Evolutionary conservation across 2,888 invertebrate species (phyloP), one percentile per base, ranked within the genome.

Genomic region (Melipona bicolor): DNA sequence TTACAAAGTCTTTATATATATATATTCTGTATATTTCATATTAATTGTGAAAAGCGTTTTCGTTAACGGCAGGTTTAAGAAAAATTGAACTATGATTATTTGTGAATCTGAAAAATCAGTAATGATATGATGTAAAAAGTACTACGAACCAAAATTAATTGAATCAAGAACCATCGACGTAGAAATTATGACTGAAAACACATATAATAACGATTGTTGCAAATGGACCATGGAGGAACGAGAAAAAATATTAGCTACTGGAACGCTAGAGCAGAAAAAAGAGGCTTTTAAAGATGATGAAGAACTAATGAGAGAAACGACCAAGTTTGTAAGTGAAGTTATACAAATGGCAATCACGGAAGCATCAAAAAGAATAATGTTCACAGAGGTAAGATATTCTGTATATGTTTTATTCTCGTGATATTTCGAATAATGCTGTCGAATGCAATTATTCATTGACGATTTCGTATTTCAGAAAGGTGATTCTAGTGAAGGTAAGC

Each of bases 261-360:
- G 91, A 0, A 92, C 87, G 32, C 85, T 94, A 21, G 94, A 95
- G 77, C 92, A 94, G 78, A 91, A 94, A 62, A 94, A 94, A 83
- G 94, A 93, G 68, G 94, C 93, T 19, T 94, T 95, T 81, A 93
- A 92, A 81, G 92, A 92, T 52, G 95, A 95, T 83, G 95, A 95
- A 49, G 94, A 95, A 81, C 93, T 95, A 15, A 95, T 95, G 93
- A 94, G 93, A 87, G 95, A 95, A 87, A 95, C 95, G 2, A 94
- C 93, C 52, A 94, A 94, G 87, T 95, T 95, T 89, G 95, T 95
- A 5, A 93, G 94, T 82, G 95, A 95, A 79, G 94, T 95, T 77
- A 95, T 95, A 85, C 95, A 95, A 85, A 94, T 93, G 50, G 95
- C 95, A 17, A 93, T 94, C 68, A 91, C 93, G 59, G 95, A 95